Evolutionary conservation across 1,140 invertebrate species (phyloP).

Genomic region (Artemia franciscana): DNA sequence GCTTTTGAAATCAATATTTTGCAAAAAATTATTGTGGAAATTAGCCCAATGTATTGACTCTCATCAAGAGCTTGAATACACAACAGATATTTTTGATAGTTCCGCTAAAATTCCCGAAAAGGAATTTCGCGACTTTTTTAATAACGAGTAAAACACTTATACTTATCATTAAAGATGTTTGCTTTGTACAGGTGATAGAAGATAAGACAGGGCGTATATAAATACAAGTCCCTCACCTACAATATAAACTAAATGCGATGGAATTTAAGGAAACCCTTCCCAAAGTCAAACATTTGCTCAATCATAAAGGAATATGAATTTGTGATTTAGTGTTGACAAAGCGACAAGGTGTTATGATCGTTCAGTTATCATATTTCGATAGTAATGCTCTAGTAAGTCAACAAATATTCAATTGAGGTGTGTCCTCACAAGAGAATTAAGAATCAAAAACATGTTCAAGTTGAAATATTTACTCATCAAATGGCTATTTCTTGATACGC

Average conservation of each 20-base stretch:
- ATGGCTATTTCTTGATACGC: not conserved
- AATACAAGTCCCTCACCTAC: not conserved
- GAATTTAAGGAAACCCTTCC: not conserved
- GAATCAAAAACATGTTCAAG: not conserved
- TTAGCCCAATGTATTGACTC: too few relatives aligned
- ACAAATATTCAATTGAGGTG: not conserved
- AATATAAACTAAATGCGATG: not conserved
- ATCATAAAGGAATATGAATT: not conserved
- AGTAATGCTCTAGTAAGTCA: not conserved
- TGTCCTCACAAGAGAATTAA: not conserved
- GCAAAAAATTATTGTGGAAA: too few relatives aligned
- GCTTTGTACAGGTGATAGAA: not conserved
- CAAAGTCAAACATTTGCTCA: not conserved
- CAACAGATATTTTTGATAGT: too few relatives aligned
- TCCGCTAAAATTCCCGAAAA: too few relatives aligned
- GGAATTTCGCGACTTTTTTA: too few relatives aligned
- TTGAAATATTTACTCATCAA: not conserved
- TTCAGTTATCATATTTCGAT: not conserved
- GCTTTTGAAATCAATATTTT: too few relatives aligned
- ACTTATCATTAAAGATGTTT: too few relatives aligned
- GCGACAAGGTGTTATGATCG: not conserved
- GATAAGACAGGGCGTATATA: not conserved
- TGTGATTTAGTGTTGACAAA: not conserved
- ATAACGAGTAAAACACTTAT: too few relatives aligned
- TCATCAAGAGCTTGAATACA: too few relatives aligned